These are phyloP conservation scores for Takifugu bimaculatus DNA, from an alignment of 2,113 vertebrate species.

Conservation along the genomic window DNA sequence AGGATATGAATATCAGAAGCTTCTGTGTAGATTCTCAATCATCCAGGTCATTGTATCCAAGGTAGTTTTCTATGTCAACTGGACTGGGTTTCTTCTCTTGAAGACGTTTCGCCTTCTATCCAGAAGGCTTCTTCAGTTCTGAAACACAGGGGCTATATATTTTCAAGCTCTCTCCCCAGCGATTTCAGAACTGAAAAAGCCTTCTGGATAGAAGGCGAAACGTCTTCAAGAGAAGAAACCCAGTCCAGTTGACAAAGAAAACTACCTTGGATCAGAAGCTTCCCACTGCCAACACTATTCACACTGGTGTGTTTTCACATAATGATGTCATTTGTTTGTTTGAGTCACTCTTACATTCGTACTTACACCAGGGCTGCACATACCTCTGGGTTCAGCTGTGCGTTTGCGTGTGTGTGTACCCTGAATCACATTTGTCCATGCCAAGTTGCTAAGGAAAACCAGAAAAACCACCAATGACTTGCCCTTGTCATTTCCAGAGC, in stretches of 20 bases:
- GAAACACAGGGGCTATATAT: too few species aligned
- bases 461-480: constrained; percentile 32
- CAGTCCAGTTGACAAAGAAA: too few species aligned
- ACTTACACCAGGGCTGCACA: neutral
- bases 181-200: too few species aligned
- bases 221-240: too few species aligned
- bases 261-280: constrained; percentile 14
- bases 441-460: constrained; percentile 7
- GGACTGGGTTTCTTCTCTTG: too few species aligned
- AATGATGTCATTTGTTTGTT: constrained; percentile 59
- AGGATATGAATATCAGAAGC: constrained; percentile 40
- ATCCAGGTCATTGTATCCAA: too few species aligned
- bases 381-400: neutral
- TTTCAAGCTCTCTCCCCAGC: too few species aligned
- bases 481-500: constrained; percentile 19
- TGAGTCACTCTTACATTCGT: constrained; percentile 23
- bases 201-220: too few species aligned
- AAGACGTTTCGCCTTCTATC: too few species aligned
- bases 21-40: constrained; percentile 3
- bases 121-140: too few species aligned
- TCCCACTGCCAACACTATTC: constrained; percentile 52
- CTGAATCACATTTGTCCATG: constrained; percentile 20
- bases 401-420: neutral
- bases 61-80: too few species aligned
- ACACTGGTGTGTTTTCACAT: constrained; percentile 40